Conservation (phyloP, 1,140 invertebrate genomes). For the Pogonus chalceus region DNA sequence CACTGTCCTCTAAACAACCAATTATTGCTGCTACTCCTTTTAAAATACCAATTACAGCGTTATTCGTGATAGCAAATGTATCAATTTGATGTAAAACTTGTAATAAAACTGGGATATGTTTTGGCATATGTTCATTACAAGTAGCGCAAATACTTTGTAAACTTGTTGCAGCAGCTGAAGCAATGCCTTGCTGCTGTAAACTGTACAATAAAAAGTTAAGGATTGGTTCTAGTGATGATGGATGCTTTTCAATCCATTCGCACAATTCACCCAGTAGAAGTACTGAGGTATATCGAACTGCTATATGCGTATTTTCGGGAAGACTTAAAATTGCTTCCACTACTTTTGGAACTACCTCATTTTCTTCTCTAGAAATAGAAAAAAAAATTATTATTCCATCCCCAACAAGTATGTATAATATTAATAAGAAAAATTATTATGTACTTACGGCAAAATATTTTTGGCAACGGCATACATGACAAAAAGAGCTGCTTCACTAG, state of each 20-base stretch:
- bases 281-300: slow-evolving; percentile 81
- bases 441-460: slow-evolving; percentile 87
- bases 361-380: slow-evolving; percentile 65
- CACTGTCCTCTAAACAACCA: slow-evolving; percentile 44
- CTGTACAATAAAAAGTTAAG: slow-evolving; percentile 69
- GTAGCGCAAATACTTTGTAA: slow-evolving; percentile 64
- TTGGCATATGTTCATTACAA: slow-evolving; percentile 69
- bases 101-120: slow-evolving; percentile 71
- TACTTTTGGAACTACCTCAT: slow-evolving; percentile 84
- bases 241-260: slow-evolving; percentile 90
- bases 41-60: slow-evolving; percentile 71
- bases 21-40: slow-evolving; percentile 41
- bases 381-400: slow-evolving; percentile 11
- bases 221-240: slow-evolving; percentile 66
- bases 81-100: slow-evolving; percentile 72
- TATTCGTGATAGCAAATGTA: slow-evolving; percentile 66
- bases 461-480: slow-evolving; percentile 93
- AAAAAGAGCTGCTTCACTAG: slow-evolving; percentile 88
- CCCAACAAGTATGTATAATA: background rate
- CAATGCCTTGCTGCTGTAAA: slow-evolving; percentile 62
- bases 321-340: slow-evolving; percentile 82
- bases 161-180: slow-evolving; percentile 65
- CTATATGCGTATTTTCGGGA: slow-evolving; percentile 74
- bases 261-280: slow-evolving; percentile 84
- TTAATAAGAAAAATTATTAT: background rate